A percentile compares a stretch with the other conserved stretches of the same genome.
Evolutionary conservation across 2,113 vertebrate genomes (phyloP).

Genomic region (Salvelinus fontinalis): DNA sequence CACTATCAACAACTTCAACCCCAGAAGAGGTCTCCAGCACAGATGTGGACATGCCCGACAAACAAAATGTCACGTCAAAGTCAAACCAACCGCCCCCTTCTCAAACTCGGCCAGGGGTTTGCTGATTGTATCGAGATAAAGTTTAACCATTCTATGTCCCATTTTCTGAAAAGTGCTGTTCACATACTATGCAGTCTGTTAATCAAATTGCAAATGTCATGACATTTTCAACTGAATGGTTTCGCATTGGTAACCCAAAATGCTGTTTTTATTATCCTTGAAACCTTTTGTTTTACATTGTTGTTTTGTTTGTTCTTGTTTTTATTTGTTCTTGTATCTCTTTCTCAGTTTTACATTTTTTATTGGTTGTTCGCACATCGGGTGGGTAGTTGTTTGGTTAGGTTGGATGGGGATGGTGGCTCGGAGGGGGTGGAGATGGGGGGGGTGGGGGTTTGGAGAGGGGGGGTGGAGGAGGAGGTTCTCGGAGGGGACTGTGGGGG

Average conservation of each 20-base stretch:
- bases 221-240: not conserved
- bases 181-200: not conserved
- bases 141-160: not conserved
- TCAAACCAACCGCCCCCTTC: conserved; percentile 45
- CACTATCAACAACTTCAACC: conserved; percentile 49
- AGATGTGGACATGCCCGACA: conserved; percentile 55
- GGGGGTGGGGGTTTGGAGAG: too few relatives aligned
- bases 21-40: conserved; percentile 55
- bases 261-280: not conserved
- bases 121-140: not conserved
- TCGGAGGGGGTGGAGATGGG: too few relatives aligned
- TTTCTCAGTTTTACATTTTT: too few relatives aligned
- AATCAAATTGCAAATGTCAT: not conserved
- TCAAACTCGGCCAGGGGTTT: not conserved
- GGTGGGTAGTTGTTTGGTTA: too few relatives aligned
- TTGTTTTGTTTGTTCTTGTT: too few relatives aligned
- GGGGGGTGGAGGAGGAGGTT: too few relatives aligned
- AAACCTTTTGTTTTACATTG: too few relatives aligned
- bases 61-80: conserved; percentile 52
- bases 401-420: too few relatives aligned
- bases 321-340: too few relatives aligned
- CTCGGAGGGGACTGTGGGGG: too few relatives aligned
- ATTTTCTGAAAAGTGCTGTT: not conserved
- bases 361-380: conserved; percentile 11
- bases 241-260: not conserved